Evolutionary conservation across 2,888 invertebrate genomes (phyloP).

Genomic region (Pristionchus maxplancki): DNA sequence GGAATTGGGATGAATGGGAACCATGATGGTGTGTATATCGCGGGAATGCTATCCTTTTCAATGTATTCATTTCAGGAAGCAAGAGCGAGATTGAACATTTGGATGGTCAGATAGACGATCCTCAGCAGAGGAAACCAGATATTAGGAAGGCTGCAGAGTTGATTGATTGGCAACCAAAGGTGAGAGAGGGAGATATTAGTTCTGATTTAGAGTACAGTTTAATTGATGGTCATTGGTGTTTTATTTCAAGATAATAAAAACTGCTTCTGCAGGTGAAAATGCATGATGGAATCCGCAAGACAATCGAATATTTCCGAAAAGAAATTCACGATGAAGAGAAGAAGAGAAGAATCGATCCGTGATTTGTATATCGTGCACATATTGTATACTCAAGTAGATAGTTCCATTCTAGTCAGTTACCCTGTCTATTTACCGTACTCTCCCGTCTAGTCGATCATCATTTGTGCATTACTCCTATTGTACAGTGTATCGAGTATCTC

Average conservation of each 20-base stretch:
- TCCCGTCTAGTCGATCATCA: background rate
- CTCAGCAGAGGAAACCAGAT: constrained; percentile 93
- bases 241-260: background rate
- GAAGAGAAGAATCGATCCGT: constrained; percentile 25
- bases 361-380: background rate
- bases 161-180: constrained; percentile 93
- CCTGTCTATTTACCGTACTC: background rate
- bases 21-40: background rate
- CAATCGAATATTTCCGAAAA: constrained; percentile 93
- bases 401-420: background rate
- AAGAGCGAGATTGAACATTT: constrained; percentile 88
- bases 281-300: constrained; percentile 90
- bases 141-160: constrained; percentile 90
- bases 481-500: constrained; percentile 2
- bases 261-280: constrained; percentile 84
- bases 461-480: background rate
- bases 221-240: background rate
- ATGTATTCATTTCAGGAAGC: constrained; percentile 84
- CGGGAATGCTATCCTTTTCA: background rate
- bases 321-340: constrained; percentile 82
- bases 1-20: background rate
- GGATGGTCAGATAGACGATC: constrained; percentile 95
- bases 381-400: background rate
- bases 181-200: constrained; percentile 77
- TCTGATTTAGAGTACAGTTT: background rate